Evolutionary conservation across 2,113 vertebrate genomes (phyloP).

Genomic region (Dissostichus mawsoni): DNA sequence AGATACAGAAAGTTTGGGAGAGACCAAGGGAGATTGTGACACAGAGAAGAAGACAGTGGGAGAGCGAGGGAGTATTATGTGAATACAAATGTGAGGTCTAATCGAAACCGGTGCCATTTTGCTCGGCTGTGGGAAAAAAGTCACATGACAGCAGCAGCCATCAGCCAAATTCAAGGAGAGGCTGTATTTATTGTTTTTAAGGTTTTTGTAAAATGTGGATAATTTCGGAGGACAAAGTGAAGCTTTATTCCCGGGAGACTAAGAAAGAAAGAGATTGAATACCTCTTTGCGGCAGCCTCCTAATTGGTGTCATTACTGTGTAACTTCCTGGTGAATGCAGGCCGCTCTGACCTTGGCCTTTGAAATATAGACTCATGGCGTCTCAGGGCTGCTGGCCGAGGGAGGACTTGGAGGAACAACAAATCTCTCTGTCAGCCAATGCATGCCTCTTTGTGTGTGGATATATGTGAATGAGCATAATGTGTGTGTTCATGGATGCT

Average conservation of each 20-base stretch:
- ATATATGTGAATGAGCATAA: neutral
- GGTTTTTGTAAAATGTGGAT: slow-evolving; percentile 53
- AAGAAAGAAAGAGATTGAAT: slow-evolving; percentile 65
- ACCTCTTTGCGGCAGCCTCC: slow-evolving; percentile 66
- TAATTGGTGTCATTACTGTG: slow-evolving; percentile 83
- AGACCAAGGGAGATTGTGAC: slow-evolving; percentile 12
- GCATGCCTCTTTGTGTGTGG: slow-evolving; percentile 13
- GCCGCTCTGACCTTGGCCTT: slow-evolving; percentile 81
- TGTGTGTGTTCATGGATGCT: slow-evolving; percentile 9
- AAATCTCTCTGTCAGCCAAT: slow-evolving; percentile 59
- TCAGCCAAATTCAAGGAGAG: slow-evolving; percentile 23
- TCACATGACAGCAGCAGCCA: slow-evolving; percentile 42
- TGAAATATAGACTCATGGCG: slow-evolving; percentile 76
- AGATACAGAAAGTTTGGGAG: slow-evolving; percentile 41
- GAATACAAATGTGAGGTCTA: slow-evolving; percentile 44
- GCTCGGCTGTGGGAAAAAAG: slow-evolving; percentile 50
- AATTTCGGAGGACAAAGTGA: slow-evolving; percentile 64
- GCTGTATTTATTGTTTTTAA: slow-evolving; percentile 55
- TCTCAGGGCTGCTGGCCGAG: slow-evolving; percentile 52
- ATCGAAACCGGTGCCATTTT: slow-evolving; percentile 31
- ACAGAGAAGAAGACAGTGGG: slow-evolving; percentile 15
- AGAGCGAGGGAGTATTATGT: slow-evolving; percentile 35
- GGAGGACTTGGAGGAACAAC: slow-evolving; percentile 67
- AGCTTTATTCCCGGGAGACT: slow-evolving; percentile 61
- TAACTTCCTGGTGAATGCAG: slow-evolving; percentile 78